Evolutionary conservation across 2,113 vertebrate genomes (phyloP), one percentile per base, ranked within the genome.

Genomic region (Melospiza georgiana): DNA sequence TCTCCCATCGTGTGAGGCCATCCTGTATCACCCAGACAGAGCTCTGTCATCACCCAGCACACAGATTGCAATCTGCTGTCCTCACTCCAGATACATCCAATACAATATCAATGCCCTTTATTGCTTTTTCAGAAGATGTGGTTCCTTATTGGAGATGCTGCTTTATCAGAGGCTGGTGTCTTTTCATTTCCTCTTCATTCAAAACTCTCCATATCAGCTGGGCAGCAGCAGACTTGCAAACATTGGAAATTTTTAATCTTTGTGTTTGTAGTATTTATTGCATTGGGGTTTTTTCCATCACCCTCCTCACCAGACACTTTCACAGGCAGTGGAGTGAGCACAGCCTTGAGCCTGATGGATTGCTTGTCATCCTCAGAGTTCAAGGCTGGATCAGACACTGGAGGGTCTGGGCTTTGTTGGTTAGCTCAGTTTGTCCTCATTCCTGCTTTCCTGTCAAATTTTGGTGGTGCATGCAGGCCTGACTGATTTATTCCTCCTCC

Each of bases 151-250:
- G 94, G 89, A 89, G 93, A 90, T 75, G 90, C 76, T 91, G 73
- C 89, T 97, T 97, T 97, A 97, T 97, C 97, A 96, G 95, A 67
- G 78, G 52, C 95, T 54, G 89, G 94, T 89, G 95, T 95, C 95
- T 96, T 96, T 97, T 97, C 96, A 97, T 97, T 97, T 97, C 97
- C 97, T 97, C 49, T 96, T 92, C 83, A 94, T 97, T 96, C 86
- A 96, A 62, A 96, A 62, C 82, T 71, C 88, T 84, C 86, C 62
- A 0, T 96, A 97, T 97, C 97, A 95, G 90, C 84, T 85, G 89
- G 89, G 89, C 85, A 95, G 78, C 93, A 71, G 87, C 93, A 89
- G 88, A 69, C 96, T 96, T 80, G 79, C 89, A 86, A 95, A 97
- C 96, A 91, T 39, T 94, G 80, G 75, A 95, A 88, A 81, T 89